phyloP scores from a whole-genome alignment of 1,140 invertebrate species.

The Limonius californicus region DNA sequence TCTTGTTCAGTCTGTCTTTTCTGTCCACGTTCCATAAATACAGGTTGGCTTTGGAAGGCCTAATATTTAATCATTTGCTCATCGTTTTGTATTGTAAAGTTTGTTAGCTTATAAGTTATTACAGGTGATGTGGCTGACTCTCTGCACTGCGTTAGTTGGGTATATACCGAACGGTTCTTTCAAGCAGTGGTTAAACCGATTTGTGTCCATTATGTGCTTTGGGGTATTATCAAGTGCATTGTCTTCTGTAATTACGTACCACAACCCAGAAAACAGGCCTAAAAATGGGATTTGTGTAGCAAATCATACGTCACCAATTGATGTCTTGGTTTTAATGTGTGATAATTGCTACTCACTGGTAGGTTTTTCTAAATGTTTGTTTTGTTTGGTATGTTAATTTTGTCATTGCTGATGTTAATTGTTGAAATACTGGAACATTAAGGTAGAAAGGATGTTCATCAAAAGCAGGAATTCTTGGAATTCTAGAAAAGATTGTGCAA shows the following conservation, averaged over 20 bases:
- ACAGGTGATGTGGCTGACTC: conserved; percentile 78
- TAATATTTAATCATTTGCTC: background rate
- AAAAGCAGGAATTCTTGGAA: too few species aligned
- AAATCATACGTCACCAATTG: conserved; percentile 99
- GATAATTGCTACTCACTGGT: conserved; percentile 98
- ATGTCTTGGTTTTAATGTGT: conserved; percentile 94
- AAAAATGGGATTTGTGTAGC: conserved; percentile 91
- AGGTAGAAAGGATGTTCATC: too few species aligned
- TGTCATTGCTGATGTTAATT: too few species aligned
- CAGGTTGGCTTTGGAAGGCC: background rate
- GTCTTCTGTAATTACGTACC: conserved; percentile 86
- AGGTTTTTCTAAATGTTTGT: conserved; percentile 45
- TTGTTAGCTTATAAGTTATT: conserved; percentile 29
- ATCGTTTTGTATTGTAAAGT: background rate
- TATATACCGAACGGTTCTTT: conserved; percentile 71
- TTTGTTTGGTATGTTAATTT: background rate
- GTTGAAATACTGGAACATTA: too few species aligned
- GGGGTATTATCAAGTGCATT: conserved; percentile 82
- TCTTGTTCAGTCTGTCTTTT: background rate
- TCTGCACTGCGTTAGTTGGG: conserved; percentile 79
- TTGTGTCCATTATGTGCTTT: conserved; percentile 84
- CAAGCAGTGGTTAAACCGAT: conserved; percentile 74
- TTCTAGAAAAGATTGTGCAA: too few species aligned
- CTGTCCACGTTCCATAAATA: background rate
- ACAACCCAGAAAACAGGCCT: conserved; percentile 79